phyloP scores from a whole-genome alignment of 2,113 vertebrate genomes.

The Empidonax traillii region DNA sequence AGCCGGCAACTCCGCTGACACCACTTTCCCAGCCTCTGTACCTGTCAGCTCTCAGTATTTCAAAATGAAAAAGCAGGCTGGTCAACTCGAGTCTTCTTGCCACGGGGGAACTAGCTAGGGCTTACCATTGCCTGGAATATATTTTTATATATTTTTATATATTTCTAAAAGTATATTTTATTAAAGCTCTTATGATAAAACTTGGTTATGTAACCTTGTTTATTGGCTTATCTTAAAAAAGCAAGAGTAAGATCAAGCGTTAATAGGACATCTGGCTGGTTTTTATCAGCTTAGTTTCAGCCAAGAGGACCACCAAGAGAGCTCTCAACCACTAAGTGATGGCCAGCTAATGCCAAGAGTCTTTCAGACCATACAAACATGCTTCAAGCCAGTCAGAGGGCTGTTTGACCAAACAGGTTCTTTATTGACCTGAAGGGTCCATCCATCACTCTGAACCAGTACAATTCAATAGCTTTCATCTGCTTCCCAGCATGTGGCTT shows the following conservation, averaged over 20 bases:
- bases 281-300: slow-evolving; percentile 43
- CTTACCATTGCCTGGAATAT: background rate
- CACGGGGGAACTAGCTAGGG: background rate
- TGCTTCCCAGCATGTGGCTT: background rate
- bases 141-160: background rate
- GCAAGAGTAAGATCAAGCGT: background rate
- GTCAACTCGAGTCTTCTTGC: background rate
- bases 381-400: background rate
- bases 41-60: background rate
- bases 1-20: background rate
- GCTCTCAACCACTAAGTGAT: background rate
- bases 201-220: slow-evolving; percentile 41
- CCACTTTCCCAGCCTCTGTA: background rate
- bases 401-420: background rate
- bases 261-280: slow-evolving; percentile 47
- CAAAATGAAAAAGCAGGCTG: background rate
- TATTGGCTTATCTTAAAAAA: slow-evolving; percentile 33
- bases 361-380: background rate
- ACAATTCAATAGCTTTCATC: slow-evolving; percentile 40
- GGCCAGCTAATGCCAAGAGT: slow-evolving; percentile 2
- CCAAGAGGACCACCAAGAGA: slow-evolving; percentile 28
- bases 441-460: slow-evolving; percentile 27
- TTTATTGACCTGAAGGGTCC: slow-evolving; percentile 34
- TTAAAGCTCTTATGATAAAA: slow-evolving; percentile 45
- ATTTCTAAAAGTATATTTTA: slow-evolving; percentile 2